Conservation (phyloP, 2,113 vertebrate species). For the Chloropsis cyanopogon region DNA sequence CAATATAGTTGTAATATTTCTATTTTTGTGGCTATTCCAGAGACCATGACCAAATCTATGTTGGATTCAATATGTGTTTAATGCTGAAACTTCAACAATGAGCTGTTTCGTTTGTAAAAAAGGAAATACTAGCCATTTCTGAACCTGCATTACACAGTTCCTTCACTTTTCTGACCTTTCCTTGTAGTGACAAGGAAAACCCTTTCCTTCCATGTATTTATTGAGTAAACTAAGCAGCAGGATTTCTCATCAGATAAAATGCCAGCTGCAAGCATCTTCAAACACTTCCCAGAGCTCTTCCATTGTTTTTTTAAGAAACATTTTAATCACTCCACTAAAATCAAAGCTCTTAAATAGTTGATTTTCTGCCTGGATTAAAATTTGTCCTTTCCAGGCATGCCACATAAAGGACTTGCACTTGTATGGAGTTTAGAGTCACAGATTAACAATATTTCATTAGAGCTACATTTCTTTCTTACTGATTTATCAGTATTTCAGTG, state of each 20-base stretch:
- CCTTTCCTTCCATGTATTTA: background rate
- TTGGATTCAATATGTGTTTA: background rate
- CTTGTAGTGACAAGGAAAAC: background rate
- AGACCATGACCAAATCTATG: background rate
- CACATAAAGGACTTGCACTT: background rate
- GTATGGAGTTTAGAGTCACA: background rate
- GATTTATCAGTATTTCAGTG: background rate
- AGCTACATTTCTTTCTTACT: background rate
- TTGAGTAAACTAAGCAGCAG: background rate
- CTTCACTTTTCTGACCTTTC: background rate
- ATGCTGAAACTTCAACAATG: background rate
- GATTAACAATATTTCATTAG: background rate
- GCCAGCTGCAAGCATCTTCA: background rate
- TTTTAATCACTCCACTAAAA: background rate
- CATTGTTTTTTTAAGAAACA: background rate
- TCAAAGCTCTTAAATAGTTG: background rate
- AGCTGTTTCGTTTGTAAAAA: background rate
- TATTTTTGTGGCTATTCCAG: background rate
- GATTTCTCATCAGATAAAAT: conserved; percentile 4
- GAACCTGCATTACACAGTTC: background rate
- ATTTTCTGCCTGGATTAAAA: background rate
- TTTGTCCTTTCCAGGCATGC: background rate
- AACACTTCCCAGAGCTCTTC: background rate
- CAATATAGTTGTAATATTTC: background rate
- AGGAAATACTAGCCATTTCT: background rate